Evolutionary conservation across 1,140 invertebrate genomes (phyloP).

Genomic region (Drosophila sproati): DNA sequence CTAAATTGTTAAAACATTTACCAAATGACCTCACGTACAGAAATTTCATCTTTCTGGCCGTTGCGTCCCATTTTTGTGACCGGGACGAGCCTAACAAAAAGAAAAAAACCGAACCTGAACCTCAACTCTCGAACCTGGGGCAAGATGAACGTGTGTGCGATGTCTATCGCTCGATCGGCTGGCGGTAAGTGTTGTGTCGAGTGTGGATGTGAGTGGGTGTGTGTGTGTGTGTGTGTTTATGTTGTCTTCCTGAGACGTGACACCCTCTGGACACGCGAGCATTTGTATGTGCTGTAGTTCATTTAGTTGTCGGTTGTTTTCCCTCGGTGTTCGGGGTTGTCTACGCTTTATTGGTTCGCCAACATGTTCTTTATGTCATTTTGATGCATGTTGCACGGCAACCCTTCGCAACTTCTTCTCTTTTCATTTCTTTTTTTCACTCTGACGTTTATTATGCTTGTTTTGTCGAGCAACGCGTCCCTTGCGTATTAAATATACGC

Average conservation of each 20-base stretch:
- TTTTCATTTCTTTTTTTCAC: slow-evolving; percentile 23
- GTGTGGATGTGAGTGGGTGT: slow-evolving; percentile 8
- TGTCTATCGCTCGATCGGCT: slow-evolving; percentile 32
- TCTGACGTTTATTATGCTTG: slow-evolving; percentile 75
- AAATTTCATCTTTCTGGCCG: slow-evolving; percentile 39
- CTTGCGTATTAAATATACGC: slow-evolving; percentile 71
- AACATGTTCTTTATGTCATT: slow-evolving; percentile 75
- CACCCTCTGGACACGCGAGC: neutral
- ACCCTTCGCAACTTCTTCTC: slow-evolving; percentile 56
- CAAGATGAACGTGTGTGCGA: slow-evolving; percentile 26
- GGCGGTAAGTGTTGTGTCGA: slow-evolving; percentile 22
- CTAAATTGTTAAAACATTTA: slow-evolving; percentile 84
- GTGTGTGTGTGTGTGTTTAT: slow-evolving; percentile 25
- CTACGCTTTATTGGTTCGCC: slow-evolving; percentile 74
- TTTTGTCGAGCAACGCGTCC: slow-evolving; percentile 61
- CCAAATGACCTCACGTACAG: slow-evolving; percentile 81
- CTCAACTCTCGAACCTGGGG: neutral
- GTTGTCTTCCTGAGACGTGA: slow-evolving; percentile 39
- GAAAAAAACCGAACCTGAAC: neutral
- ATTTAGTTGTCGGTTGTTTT: slow-evolving; percentile 53
- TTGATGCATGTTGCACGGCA: slow-evolving; percentile 71
- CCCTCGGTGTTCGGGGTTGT: slow-evolving; percentile 34
- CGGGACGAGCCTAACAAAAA: neutral
- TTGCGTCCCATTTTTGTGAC: slow-evolving; percentile 10
- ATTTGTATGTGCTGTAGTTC: slow-evolving; percentile 52